Evolutionary conservation across 2,797 vertebrate genomes (phyloP).

Genomic region (Scomberomorus guttatus): DNA sequence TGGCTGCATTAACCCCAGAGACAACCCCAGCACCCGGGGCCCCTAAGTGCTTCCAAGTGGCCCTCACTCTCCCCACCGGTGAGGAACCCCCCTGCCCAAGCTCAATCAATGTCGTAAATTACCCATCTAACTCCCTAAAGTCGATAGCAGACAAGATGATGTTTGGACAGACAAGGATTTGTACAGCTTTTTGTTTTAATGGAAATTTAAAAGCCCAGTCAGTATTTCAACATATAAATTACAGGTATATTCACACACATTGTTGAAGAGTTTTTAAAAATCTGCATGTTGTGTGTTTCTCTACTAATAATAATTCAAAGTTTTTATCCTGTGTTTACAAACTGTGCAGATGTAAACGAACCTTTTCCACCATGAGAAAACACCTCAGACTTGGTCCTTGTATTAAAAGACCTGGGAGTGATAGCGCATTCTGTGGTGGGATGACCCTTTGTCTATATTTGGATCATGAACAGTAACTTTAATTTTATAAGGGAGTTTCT

Average conservation of each 20-base stretch:
- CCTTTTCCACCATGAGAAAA: background rate
- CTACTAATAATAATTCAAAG: background rate
- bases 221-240: background rate
- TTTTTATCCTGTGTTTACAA: background rate
- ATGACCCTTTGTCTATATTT: background rate
- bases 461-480: background rate
- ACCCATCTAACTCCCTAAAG: conserved; percentile 74
- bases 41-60: conserved; percentile 85
- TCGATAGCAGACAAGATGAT: conserved; percentile 67
- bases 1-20: conserved; percentile 85
- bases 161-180: conserved; percentile 61
- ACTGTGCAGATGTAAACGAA: background rate
- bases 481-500: background rate
- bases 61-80: conserved; percentile 65
- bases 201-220: conserved; percentile 44
- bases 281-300: background rate
- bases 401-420: background rate
- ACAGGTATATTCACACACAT: background rate
- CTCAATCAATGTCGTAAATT: conserved; percentile 82
- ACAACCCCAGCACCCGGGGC: conserved; percentile 77
- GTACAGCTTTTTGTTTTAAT: conserved; percentile 62
- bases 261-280: background rate
- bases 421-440: no score
- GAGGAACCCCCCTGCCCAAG: conserved; percentile 59
- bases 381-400: background rate